Base-by-base conservation (phyloP, 2,113 vertebrate species). In the Plotosus lineatus region DNA sequence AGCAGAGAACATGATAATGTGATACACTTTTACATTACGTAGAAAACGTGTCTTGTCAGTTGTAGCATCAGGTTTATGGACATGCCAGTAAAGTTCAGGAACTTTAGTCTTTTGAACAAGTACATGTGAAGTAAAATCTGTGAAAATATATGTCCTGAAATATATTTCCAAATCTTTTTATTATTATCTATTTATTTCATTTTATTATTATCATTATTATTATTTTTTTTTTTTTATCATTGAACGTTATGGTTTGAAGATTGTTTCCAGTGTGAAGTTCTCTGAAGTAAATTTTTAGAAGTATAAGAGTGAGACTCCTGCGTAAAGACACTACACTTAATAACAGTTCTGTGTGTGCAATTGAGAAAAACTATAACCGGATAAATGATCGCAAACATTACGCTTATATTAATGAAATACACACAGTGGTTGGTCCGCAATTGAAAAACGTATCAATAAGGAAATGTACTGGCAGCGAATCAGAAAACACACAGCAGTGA, bases 381-480 rank as follows among this genome's bases (percentile, higher is more conserved):
- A 63, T 86, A 66, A 26, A 55, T 61, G 75, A 85, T 44, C 40
- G 48, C 83, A 79, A 79, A 78, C 61, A 48, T 83, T 44, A 17
- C 40, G 38, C 11, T 68, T 12, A 68, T 6, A 38, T 12, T 26
- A 23, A 68, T 33, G 8, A 31, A 4, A 23, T n/a, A n/a, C 19
- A 11, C 10, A 21, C 26, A 14, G 1, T 15, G 2, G 9, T 4
- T 33, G 60, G 60, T 6, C 21, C 36, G 2, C 21, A 23, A 23
- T 23, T 40, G 19, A 17, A 40, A 40, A 66, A 36, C 1, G 4
- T 2, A 2, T 31, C 6, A 33, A 33, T 15, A 33, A 33, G 33
- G 31, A 56, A 58, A 60, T 31, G 56, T 28, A 36, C n/a, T n/a
- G n/a, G n/a, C 63, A 42, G 63, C 63, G 42, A 66, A 63, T 36